phyloP scores from a whole-genome alignment of 1,140 invertebrate genomes.

The Magallana ariakensis region DNA sequence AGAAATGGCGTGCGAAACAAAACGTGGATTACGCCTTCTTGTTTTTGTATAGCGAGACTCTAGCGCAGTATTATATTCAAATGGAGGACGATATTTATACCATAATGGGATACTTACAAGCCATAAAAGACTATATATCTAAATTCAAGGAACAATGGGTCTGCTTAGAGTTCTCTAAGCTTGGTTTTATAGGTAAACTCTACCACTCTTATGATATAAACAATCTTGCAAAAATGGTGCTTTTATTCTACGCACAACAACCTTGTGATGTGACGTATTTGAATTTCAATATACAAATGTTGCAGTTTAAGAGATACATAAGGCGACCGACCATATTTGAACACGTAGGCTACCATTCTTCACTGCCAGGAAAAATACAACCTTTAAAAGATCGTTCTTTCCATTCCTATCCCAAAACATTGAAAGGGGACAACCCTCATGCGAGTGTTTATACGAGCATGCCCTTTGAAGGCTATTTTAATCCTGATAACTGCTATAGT shows the following conservation, averaged over 20 bases:
- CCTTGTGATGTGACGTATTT: conserved; percentile 75
- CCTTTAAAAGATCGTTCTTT: conserved; percentile 87
- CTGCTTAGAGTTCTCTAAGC: conserved; percentile 75
- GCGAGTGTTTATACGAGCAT: conserved; percentile 58
- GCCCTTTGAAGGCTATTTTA: conserved; percentile 38
- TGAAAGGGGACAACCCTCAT: conserved; percentile 58
- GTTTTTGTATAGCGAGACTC: conserved; percentile 71
- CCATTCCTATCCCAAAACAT: conserved; percentile 46
- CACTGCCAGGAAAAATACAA: conserved; percentile 93
- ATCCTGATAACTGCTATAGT: conserved; percentile 51
- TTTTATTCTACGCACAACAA: conserved; percentile 76
- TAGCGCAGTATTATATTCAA: conserved; percentile 74
- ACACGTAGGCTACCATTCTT: conserved; percentile 74
- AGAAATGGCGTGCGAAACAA: conserved; percentile 77
- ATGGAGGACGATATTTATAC: conserved; percentile 77
- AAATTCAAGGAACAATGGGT: conserved; percentile 69
- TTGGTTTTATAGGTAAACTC: conserved; percentile 74
- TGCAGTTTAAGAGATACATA: conserved; percentile 58
- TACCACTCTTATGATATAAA: conserved; percentile 69
- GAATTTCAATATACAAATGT: conserved; percentile 71
- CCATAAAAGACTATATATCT: conserved; percentile 69
- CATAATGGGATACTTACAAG: conserved; percentile 65
- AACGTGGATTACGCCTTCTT: conserved; percentile 74
- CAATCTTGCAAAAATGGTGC: conserved; percentile 68
- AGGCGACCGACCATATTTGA: conserved; percentile 74